phyloP scores from a whole-genome alignment of 2,797 vertebrate species.

The Danionella dracula region DNA sequence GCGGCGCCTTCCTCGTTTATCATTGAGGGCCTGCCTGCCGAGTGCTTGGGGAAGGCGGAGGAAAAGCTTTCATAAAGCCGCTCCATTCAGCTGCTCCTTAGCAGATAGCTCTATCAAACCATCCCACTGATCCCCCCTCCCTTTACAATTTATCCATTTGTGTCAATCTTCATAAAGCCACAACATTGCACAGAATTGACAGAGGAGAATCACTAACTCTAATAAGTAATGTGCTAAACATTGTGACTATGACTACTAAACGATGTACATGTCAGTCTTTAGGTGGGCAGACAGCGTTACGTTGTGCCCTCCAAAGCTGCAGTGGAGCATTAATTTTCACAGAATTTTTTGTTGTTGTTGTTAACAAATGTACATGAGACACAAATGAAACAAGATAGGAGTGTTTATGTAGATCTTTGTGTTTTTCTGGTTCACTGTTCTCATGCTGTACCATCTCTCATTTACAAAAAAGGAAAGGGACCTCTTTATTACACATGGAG shows the following conservation, averaged over 20 bases:
- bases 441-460: neutral
- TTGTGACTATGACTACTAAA: constrained; percentile 24
- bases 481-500: constrained; percentile 21
- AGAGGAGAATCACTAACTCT: constrained; percentile 26
- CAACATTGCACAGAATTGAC: constrained; percentile 21
- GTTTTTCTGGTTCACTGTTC: constrained; percentile 20
- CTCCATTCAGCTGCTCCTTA: constrained; percentile 32
- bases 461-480: constrained; percentile 12
- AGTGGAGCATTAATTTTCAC: neutral
- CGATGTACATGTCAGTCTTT: constrained; percentile 32
- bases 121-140: neutral
- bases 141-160: constrained; percentile 8
- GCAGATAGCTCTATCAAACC: constrained; percentile 35
- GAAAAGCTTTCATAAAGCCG: constrained; percentile 19
- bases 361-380: too few relatives aligned
- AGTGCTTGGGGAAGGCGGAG: neutral
- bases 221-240: constrained; percentile 28
- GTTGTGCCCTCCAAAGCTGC: neutral
- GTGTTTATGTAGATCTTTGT: constrained; percentile 18
- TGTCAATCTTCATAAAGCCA: constrained; percentile 42
- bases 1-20: constrained; percentile 30
- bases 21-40: constrained; percentile 8
- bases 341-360: constrained; percentile 30
- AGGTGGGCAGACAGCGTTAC: neutral
- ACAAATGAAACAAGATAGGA: neutral